These are phyloP conservation scores for Colletes gigas DNA, from an alignment of 1,140 invertebrate genomes.

Conservation along the genomic window DNA sequence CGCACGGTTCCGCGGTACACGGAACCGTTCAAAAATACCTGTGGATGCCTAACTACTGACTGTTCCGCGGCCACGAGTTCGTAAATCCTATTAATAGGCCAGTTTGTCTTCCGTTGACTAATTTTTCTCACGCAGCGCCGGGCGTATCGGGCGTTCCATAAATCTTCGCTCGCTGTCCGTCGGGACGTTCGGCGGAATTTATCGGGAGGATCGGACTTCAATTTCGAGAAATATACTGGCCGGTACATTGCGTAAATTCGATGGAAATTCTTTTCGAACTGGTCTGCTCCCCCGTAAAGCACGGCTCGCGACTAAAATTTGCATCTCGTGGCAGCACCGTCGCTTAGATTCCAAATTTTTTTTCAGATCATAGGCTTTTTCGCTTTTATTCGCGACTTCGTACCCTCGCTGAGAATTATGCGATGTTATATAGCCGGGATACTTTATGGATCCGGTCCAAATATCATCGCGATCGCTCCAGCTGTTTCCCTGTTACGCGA, in stretches of 20 bases:
- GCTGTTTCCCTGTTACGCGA: no score
- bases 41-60: constrained; percentile 2
- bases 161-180: not conserved
- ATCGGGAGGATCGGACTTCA: not conserved
- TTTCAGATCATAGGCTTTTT: no score
- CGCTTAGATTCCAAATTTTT: no score
- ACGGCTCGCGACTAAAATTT: no score
- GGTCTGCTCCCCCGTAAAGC: no score
- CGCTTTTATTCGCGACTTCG: no score
- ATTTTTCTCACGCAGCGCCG: constrained; percentile 16
- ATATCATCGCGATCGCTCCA: no score
- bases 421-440: no score
- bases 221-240: not conserved
- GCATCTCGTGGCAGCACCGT: no score
- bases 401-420: no score
- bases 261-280: not conserved
- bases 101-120: not conserved
- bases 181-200: not conserved
- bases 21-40: constrained; percentile 29
- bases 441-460: no score
- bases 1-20: not conserved
- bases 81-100: constrained; percentile 37
- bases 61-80: not conserved
- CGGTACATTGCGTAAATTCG: no score
- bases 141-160: constrained; percentile 12